Evolutionary conservation across 2,888 invertebrate species (phyloP).

Genomic region (Rugalucina vietnamica): DNA sequence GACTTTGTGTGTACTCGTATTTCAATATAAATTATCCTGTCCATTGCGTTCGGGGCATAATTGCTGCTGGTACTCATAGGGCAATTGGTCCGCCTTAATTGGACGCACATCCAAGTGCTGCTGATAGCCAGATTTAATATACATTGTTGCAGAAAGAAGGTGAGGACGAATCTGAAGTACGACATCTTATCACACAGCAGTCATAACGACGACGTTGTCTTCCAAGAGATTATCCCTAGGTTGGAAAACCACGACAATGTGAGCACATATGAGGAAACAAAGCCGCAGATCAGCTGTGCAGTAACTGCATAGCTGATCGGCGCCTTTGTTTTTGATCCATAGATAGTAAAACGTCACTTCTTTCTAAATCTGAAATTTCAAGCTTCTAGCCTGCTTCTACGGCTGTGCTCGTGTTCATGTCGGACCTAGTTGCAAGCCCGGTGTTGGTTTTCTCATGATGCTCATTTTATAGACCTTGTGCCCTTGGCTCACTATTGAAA

Average conservation of each 20-base stretch:
- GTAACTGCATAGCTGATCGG: too few relatives aligned
- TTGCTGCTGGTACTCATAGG: slow-evolving; percentile 4
- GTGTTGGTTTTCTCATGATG: too few relatives aligned
- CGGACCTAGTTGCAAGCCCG: too few relatives aligned
- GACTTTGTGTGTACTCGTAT: slow-evolving; percentile 31
- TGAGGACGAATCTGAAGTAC: background rate
- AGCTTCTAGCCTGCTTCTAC: too few relatives aligned
- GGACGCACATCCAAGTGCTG: slow-evolving; percentile 19
- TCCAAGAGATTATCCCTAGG: background rate
- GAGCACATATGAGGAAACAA: too few relatives aligned
- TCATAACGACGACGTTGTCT: slow-evolving; percentile 36
- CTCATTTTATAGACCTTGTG: too few relatives aligned
- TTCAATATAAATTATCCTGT: background rate
- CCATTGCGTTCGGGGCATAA: background rate
- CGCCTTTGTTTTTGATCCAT: too few relatives aligned
- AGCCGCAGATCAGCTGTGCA: too few relatives aligned
- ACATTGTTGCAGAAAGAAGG: slow-evolving; percentile 23
- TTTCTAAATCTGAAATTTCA: too few relatives aligned
- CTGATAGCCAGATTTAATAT: slow-evolving; percentile 31
- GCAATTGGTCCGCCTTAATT: background rate
- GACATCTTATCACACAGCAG: slow-evolving; percentile 54
- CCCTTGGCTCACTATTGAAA: too few relatives aligned
- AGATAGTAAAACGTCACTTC: too few relatives aligned
- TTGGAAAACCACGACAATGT: slow-evolving; percentile 16
- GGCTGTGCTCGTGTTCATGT: too few relatives aligned